A percentile compares a stretch with the other conserved stretches of the same genome.
Conservation (phyloP, 2,888 invertebrate species). For the Thecocarcelia acutangulata region DNA sequence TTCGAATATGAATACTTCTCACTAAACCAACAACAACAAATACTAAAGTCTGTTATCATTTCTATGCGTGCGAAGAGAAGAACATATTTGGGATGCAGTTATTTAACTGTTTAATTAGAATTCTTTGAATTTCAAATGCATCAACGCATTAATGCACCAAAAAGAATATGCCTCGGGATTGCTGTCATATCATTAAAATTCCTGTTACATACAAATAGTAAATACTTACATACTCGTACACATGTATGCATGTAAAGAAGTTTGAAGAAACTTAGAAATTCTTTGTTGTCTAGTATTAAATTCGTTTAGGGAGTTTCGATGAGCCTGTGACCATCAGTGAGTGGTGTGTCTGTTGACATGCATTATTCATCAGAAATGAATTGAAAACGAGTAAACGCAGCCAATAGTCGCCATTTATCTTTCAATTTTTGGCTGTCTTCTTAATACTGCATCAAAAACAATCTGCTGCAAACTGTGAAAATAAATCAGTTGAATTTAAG, state of each 20-base stretch:
- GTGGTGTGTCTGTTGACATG: slow-evolving; percentile 17
- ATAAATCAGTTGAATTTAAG: slow-evolving; percentile 79
- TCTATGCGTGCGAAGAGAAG: neutral
- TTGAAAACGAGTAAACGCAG: slow-evolving; percentile 69
- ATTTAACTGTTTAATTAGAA: slow-evolving; percentile 34
- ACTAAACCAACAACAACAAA: too few species aligned
- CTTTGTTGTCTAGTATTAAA: slow-evolving; percentile 54
- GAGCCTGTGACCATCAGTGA: slow-evolving; percentile 23
- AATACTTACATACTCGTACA: neutral
- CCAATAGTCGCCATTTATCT: slow-evolving; percentile 78
- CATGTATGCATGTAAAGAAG: neutral
- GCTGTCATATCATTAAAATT: neutral
- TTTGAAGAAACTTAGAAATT: slow-evolving; percentile 27
- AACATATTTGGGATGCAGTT: neutral
- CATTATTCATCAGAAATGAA: slow-evolving; percentile 48
- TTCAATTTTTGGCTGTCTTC: slow-evolving; percentile 72
- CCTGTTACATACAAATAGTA: slow-evolving; percentile 17
- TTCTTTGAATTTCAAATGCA: slow-evolving; percentile 19
- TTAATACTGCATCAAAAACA: slow-evolving; percentile 78
- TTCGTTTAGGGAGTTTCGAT: slow-evolving; percentile 30
- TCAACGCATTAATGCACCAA: slow-evolving; percentile 14
- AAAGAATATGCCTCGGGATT: slow-evolving; percentile 13
- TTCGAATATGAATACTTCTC: too few species aligned
- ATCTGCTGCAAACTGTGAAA: slow-evolving; percentile 80
- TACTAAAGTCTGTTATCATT: neutral